Evolutionary conservation across 2,888 invertebrate genomes (phyloP).

Genomic region (Rapana venosa): DNA sequence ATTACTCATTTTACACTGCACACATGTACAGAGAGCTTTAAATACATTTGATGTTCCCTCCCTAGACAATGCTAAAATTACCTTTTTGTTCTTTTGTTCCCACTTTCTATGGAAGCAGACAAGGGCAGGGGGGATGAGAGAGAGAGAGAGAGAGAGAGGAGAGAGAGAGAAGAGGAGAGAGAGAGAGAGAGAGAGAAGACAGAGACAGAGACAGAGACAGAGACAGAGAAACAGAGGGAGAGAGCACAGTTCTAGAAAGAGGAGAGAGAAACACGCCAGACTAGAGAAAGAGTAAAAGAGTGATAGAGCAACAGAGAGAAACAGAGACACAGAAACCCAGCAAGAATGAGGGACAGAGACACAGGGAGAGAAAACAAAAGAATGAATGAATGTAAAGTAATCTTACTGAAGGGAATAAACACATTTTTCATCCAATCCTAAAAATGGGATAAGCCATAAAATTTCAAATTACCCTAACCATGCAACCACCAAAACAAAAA

Average conservation of each 20-base stretch:
- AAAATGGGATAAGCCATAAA: too few species aligned
- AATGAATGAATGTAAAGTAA: neutral
- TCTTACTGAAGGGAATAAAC: neutral
- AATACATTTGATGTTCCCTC: too few species aligned
- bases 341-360: slow-evolving; percentile 41
- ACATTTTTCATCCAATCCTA: too few species aligned
- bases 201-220: neutral
- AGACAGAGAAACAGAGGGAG: neutral
- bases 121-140: too few species aligned
- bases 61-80: too few species aligned
- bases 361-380: slow-evolving; percentile 10
- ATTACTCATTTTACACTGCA: too few species aligned
- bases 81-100: too few species aligned
- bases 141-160: neutral
- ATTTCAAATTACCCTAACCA: too few species aligned
- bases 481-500: too few species aligned
- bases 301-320: neutral
- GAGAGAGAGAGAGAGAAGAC: neutral
- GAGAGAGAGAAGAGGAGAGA: neutral
- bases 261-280: slow-evolving; percentile 16
- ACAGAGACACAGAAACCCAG: neutral
- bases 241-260: slow-evolving; percentile 25
- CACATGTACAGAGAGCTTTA: too few species aligned
- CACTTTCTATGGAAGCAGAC: too few species aligned
- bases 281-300: neutral